Conservation (phyloP, 1,140 invertebrate species). For the Hypsibius dujardini region DNA sequence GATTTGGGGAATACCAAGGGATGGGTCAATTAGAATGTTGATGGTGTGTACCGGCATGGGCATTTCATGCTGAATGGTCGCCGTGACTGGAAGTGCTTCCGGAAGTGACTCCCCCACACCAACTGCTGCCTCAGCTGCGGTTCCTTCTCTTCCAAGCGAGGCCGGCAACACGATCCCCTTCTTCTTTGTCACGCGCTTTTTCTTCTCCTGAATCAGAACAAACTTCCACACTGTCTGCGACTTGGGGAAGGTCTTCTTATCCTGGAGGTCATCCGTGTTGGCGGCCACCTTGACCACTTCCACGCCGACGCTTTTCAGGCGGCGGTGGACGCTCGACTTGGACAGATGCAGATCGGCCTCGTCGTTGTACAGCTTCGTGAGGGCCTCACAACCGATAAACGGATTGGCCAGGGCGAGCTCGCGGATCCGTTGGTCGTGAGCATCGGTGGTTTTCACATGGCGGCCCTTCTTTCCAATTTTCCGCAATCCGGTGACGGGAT, state of each 20-base stretch:
- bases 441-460: not conserved
- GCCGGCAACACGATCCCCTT: not conserved
- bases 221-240: not conserved
- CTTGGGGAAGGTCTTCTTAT: not conserved
- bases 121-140: not conserved
- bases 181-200: not conserved
- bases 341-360: not conserved
- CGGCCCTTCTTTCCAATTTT: not conserved
- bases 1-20: not conserved
- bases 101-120: no score
- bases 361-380: not conserved
- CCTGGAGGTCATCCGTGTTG: not conserved
- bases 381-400: conserved; percentile 9
- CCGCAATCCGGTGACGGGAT: not conserved
- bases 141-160: not conserved
- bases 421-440: not conserved
- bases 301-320: not conserved
- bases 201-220: not conserved
- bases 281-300: not conserved
- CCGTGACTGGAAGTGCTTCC: no score
- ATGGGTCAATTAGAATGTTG: not conserved
- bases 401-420: not conserved
- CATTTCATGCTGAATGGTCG: no score
- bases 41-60: not conserved
- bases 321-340: conserved; percentile 1